Evolutionary conservation across 1,140 invertebrate genomes (phyloP).

Genomic region (Notospermus geniculatus): DNA sequence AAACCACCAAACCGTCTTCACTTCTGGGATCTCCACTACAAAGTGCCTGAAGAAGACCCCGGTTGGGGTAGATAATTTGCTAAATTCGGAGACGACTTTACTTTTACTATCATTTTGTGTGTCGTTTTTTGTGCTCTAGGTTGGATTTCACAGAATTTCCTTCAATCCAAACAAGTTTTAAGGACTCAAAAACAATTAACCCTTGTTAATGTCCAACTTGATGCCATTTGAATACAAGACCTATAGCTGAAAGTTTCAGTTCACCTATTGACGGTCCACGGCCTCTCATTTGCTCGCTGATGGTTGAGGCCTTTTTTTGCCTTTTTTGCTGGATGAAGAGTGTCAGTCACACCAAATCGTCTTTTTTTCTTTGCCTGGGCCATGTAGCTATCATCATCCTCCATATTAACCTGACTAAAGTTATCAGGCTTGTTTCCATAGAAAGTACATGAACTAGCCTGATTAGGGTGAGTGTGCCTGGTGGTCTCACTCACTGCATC

Average conservation of each 20-base stretch:
- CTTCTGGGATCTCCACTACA: too few relatives aligned
- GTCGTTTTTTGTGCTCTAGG: too few relatives aligned
- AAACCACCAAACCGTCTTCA: too few relatives aligned
- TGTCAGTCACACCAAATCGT: constrained; percentile 72
- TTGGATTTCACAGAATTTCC: too few relatives aligned
- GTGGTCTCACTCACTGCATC: constrained; percentile 43
- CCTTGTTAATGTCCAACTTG: too few relatives aligned
- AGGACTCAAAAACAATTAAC: too few relatives aligned
- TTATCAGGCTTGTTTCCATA: constrained; percentile 38
- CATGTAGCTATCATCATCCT: constrained; percentile 43
- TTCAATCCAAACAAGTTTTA: too few relatives aligned
- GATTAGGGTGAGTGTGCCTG: constrained; percentile 59
- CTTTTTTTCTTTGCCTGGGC: constrained; percentile 64
- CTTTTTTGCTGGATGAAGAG: constrained; percentile 79
- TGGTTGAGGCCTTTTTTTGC: constrained; percentile 75
- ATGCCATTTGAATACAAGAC: not conserved
- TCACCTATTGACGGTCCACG: constrained; percentile 48
- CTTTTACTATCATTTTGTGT: too few relatives aligned
- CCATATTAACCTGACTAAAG: constrained; percentile 23
- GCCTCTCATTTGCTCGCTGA: constrained; percentile 60
- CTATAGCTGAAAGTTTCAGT: too few relatives aligned
- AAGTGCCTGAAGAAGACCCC: too few relatives aligned
- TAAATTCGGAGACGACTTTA: too few relatives aligned
- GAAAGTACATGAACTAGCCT: constrained; percentile 1
- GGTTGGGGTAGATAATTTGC: too few relatives aligned